Conservation (phyloP, 2,797 vertebrate species). For the Lithobates sylvaticus region DNA sequence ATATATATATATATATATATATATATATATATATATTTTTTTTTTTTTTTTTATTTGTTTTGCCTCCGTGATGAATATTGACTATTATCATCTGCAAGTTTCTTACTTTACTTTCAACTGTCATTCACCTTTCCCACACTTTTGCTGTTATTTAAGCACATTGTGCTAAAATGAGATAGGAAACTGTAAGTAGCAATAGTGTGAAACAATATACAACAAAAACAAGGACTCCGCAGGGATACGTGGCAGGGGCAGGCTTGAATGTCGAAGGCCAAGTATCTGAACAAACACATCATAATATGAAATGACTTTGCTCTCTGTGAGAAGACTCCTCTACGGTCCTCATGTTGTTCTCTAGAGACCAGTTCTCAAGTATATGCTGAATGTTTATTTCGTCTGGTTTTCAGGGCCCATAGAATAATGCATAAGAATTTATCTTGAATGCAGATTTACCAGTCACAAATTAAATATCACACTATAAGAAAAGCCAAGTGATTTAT, state of each 20-base stretch:
- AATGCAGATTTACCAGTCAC: neutral
- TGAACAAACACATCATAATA: conserved; percentile 13
- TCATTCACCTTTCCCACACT: conserved; percentile 32
- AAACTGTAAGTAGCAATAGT: conserved; percentile 16
- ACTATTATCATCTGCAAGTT: neutral
- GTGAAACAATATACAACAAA: conserved; percentile 66
- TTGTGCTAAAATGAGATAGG: neutral
- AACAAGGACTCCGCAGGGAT: conserved; percentile 46
- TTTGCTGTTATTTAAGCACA: conserved; percentile 1
- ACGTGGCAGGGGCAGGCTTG: neutral
- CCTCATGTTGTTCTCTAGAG: neutral
- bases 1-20: no score
- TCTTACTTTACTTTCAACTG: neutral
- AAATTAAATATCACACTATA: neutral
- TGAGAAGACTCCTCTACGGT: neutral
- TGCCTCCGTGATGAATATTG: neutral
- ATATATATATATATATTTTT: no score
- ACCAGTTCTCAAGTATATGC: neutral
- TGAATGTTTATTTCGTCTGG: neutral
- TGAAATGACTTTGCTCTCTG: neutral
- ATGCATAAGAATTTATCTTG: neutral
- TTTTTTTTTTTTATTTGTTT: no score
- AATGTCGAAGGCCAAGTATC: conserved; percentile 7
- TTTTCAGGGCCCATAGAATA: neutral
- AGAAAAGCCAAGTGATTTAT: neutral